phyloP scores from a whole-genome alignment of 2,888 invertebrate species.

The Tortricodes alternella region DNA sequence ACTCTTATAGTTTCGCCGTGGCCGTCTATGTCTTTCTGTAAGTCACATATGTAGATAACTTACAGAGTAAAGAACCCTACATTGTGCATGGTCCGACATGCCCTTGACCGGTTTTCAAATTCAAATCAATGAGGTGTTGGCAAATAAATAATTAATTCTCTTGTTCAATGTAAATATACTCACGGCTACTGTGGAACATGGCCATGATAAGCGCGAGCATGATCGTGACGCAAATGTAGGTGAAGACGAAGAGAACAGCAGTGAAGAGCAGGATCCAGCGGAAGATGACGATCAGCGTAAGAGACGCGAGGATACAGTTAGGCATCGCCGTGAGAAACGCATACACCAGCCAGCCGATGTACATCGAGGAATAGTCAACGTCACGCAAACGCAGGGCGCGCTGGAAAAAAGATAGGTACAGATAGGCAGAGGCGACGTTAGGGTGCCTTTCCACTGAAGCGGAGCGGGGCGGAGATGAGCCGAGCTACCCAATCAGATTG shows the following conservation, averaged over 20 bases:
- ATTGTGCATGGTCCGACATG: too few relatives aligned
- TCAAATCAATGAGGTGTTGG: too few relatives aligned
- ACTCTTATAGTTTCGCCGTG: too few relatives aligned
- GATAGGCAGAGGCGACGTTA: not conserved
- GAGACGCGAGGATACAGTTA: conserved; percentile 54
- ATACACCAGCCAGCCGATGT: conserved; percentile 62
- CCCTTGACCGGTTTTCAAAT: too few relatives aligned
- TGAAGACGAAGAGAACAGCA: conserved; percentile 53
- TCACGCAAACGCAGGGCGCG: conserved; percentile 59
- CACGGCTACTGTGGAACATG: conserved; percentile 65
- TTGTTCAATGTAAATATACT: too few relatives aligned
- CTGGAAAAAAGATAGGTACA: conserved; percentile 41
- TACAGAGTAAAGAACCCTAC: too few relatives aligned
- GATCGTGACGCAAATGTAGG: conserved; percentile 62
- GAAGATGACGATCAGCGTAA: conserved; percentile 65
- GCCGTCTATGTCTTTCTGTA: too few relatives aligned
- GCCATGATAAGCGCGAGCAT: conserved; percentile 66
- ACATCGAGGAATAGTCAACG: conserved; percentile 59
- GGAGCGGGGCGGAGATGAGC: too few relatives aligned
- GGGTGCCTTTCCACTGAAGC: not conserved
- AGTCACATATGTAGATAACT: too few relatives aligned
- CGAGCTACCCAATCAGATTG: too few relatives aligned
- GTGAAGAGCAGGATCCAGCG: conserved; percentile 67
- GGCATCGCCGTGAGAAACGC: conserved; percentile 61
- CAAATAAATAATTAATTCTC: too few relatives aligned